These are phyloP conservation scores for Dysmachus trigonus DNA, from an alignment of 2,888 invertebrate genomes.

Conservation along the genomic window DNA sequence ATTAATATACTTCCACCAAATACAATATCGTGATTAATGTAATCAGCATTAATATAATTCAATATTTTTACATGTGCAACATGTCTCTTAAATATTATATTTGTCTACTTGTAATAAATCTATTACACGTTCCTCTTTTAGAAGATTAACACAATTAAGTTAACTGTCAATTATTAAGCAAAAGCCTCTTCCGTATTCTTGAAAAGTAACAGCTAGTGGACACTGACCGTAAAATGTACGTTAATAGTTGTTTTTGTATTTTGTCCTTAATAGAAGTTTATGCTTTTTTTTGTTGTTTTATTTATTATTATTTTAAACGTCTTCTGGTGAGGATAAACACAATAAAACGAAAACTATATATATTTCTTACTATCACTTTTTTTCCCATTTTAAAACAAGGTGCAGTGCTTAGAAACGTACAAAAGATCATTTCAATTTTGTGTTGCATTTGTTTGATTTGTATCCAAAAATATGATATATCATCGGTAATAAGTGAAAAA, in stretches of 20 bases:
- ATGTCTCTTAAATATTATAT: conserved; percentile 50
- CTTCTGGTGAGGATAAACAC: not conserved
- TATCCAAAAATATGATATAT: conserved; percentile 14
- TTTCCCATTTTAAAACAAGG: not conserved
- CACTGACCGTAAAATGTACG: conserved; percentile 22
- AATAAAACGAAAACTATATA: not conserved
- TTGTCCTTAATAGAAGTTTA: conserved; percentile 8
- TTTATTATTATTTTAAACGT: not conserved
- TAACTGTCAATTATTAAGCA: conserved; percentile 42
- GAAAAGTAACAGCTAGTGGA: conserved; percentile 25
- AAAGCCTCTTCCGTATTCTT: conserved; percentile 29
- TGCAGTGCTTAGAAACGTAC: not conserved
- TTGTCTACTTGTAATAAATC: conserved; percentile 28
- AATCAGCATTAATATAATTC: conserved; percentile 54
- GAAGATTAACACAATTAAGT: conserved; percentile 38
- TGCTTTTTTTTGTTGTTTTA: not conserved
- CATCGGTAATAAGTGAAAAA: not conserved
- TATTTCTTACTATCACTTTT: not conserved
- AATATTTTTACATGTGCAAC: conserved; percentile 55
- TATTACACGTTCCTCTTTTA: conserved; percentile 37
- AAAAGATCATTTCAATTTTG: not conserved
- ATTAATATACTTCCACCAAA: conserved; percentile 55
- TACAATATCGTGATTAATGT: conserved; percentile 55
- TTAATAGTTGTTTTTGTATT: not conserved
- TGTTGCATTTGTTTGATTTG: not conserved